Conservation (phyloP, 2,888 invertebrate genomes). For the Drosophila maculinotata region DNA sequence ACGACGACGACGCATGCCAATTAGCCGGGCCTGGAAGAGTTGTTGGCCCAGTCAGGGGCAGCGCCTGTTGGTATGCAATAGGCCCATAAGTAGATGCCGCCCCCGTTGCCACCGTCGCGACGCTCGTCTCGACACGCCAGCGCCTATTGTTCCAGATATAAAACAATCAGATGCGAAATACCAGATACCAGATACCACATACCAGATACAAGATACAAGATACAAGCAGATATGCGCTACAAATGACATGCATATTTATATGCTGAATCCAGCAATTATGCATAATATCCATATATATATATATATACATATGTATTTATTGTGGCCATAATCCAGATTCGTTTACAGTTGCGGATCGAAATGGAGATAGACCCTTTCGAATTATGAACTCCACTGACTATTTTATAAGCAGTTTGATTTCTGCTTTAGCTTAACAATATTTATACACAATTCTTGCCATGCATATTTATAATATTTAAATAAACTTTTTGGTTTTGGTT, state of each 20-base stretch:
- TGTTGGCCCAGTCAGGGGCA: slow-evolving; percentile 19
- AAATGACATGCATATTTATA: slow-evolving; percentile 14
- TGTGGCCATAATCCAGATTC: not conserved
- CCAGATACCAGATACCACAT: not conserved
- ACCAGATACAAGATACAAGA: not conserved
- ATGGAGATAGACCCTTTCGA: not conserved
- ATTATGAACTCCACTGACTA: not conserved
- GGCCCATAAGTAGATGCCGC: slow-evolving; percentile 8
- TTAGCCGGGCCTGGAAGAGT: slow-evolving; percentile 51
- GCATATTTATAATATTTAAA: slow-evolving; percentile 34
- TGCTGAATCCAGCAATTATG: not conserved
- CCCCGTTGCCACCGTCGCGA: not conserved
- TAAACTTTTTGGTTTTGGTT: not conserved
- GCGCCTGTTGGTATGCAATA: slow-evolving; percentile 55
- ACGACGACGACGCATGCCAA: slow-evolving; percentile 65
- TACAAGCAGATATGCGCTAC: too few species aligned
- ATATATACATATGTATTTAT: not conserved
- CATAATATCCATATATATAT: not conserved
- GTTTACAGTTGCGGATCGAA: slow-evolving; percentile 24
- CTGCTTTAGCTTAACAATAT: not conserved
- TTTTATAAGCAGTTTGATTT: not conserved
- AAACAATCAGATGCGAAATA: not conserved
- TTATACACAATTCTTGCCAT: slow-evolving; percentile 1
- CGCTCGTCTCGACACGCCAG: not conserved
- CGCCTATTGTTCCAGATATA: slow-evolving; percentile 16